A percentile compares a stretch with the other conserved stretches of the same genome.
These are phyloP conservation scores for Cardinalis cardinalis DNA, from an alignment of 2,113 vertebrate species.

Conservation along the genomic window DNA sequence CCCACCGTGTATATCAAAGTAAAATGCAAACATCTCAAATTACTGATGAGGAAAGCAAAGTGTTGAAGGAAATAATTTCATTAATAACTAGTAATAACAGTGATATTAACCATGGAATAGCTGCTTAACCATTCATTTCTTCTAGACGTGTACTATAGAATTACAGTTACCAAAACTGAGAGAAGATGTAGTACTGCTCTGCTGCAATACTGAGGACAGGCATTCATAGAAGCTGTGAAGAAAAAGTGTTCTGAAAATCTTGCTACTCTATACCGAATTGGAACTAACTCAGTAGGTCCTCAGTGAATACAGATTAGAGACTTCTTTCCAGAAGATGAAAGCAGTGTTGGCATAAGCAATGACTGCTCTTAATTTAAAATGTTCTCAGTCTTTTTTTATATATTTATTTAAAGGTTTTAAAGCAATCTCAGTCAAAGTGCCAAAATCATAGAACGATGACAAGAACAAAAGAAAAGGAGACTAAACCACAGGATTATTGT, in stretches of 20 bases:
- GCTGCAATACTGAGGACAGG: background rate
- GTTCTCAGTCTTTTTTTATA: background rate
- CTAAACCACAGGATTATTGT: background rate
- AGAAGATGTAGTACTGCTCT: background rate
- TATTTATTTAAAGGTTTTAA: background rate
- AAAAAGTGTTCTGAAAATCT: background rate
- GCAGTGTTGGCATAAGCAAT: background rate
- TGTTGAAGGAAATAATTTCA: background rate
- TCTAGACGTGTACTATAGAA: fast-evolving
- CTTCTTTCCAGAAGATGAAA: background rate
- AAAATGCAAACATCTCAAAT: background rate
- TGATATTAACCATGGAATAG: background rate
- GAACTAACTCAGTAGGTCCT: background rate
- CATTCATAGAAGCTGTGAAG: background rate
- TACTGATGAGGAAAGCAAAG: background rate
- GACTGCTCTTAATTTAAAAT: background rate
- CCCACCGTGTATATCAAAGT: background rate
- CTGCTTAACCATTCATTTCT: background rate
- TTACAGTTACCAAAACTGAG: background rate
- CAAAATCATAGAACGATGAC: background rate
- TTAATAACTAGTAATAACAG: background rate
- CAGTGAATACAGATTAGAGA: background rate
- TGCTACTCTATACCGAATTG: background rate
- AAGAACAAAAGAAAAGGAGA: background rate
- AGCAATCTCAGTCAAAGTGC: background rate